phyloP scores from a whole-genome alignment of 2,113 vertebrate genomes.

The Daphoenositta chrysoptera region DNA sequence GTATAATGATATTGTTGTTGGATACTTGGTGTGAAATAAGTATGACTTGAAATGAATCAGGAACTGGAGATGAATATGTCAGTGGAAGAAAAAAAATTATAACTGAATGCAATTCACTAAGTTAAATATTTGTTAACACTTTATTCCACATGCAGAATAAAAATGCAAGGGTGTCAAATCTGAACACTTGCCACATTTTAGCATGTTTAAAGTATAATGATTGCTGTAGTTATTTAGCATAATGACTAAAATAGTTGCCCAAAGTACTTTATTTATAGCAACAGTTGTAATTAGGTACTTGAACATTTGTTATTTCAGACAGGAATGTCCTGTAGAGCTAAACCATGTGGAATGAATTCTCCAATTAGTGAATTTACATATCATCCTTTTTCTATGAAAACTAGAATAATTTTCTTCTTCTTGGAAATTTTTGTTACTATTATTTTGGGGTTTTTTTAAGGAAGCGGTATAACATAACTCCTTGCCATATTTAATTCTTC shows the following conservation, averaged over 20 bases:
- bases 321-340: constrained; percentile 40
- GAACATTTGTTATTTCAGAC: constrained; percentile 34
- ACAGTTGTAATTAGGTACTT: constrained; percentile 41
- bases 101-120: background rate
- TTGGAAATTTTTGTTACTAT: background rate
- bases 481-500: background rate
- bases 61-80: background rate
- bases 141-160: background rate
- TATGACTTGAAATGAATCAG: background rate
- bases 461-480: background rate
- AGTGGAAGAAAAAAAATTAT: background rate
- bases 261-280: constrained; percentile 55
- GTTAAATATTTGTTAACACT: constrained; percentile 13
- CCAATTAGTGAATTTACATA: background rate
- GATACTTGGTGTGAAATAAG: background rate
- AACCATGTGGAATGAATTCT: background rate
- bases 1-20: background rate
- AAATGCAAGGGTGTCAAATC: background rate
- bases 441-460: background rate
- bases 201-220: constrained; percentile 4
- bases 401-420: background rate
- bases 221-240: constrained; percentile 23
- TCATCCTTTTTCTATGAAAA: background rate
- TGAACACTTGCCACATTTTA: background rate
- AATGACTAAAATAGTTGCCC: constrained; percentile 39